A percentile compares a stretch with the other conserved stretches of the same genome.
Evolutionary conservation across 2,888 invertebrate genomes (phyloP).

Genomic region (Plebejus anna): DNA sequence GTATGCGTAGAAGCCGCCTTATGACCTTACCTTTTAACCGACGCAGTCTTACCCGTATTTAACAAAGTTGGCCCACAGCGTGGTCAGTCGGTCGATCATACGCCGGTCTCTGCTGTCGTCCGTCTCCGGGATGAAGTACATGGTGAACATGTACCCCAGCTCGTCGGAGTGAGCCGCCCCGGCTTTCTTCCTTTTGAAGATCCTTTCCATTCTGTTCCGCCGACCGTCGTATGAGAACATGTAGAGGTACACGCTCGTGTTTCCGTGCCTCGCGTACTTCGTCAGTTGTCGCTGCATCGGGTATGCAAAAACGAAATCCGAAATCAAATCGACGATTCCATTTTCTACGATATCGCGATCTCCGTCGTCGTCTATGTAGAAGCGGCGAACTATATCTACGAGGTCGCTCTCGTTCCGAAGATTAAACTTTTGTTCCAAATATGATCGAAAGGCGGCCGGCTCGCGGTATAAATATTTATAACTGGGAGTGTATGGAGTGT

Average conservation of each 20-base stretch:
- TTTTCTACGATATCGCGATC: not conserved
- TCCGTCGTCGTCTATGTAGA: not conserved
- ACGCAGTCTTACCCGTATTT: slow-evolving; percentile 4
- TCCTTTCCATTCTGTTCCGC: not conserved
- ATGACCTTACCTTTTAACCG: too few species aligned
- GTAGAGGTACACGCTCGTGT: not conserved
- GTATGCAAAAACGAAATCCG: not conserved
- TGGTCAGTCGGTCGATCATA: not conserved
- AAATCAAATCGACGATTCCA: not conserved
- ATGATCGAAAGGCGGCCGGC: not conserved
- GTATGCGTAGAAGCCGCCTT: too few species aligned
- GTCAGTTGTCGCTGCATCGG: not conserved
- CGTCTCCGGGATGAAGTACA: not conserved
- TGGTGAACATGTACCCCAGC: slow-evolving; percentile 13
- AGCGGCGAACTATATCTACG: not conserved
- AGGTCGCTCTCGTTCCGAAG: not conserved
- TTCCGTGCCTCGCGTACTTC: not conserved
- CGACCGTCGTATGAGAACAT: not conserved
- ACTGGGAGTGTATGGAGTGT: not conserved
- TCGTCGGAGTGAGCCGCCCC: not conserved
- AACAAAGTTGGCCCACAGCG: not conserved
- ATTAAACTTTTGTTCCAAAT: not conserved
- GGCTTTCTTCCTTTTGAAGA: not conserved
- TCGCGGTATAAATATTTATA: too few species aligned
- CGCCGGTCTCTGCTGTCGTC: not conserved